These are phyloP conservation scores for Pedetes capensis DNA, from an alignment of 2,113 vertebrate species.

Conservation along the genomic window DNA sequence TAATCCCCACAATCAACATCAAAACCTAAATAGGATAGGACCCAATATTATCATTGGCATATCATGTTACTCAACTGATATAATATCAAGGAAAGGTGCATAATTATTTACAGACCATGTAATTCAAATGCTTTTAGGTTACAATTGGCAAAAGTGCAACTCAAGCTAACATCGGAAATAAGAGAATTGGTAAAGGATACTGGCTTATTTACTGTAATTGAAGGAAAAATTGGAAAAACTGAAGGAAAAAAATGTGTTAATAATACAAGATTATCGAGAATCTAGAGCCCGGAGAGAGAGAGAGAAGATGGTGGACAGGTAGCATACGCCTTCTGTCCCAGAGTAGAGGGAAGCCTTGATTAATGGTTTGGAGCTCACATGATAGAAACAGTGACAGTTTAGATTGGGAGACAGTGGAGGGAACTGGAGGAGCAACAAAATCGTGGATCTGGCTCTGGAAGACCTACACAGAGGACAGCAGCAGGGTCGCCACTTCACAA, in stretches of 20 bases:
- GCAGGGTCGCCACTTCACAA: too few species aligned
- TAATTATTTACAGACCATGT: not conserved
- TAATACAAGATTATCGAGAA: not conserved
- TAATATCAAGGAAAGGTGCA: not conserved
- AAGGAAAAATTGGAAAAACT: not conserved
- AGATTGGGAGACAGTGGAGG: too few species aligned
- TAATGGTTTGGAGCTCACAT: too few species aligned
- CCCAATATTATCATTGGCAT: not conserved
- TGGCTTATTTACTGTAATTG: not conserved
- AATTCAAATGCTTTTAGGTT: not conserved
- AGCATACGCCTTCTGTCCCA: too few species aligned
- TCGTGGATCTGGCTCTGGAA: too few species aligned
- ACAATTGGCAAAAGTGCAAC: not conserved
- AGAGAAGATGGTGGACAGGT: too few species aligned
- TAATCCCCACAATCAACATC: not conserved
- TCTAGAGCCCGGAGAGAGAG: not conserved
- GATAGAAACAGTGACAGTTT: too few species aligned
- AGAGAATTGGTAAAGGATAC: not conserved
- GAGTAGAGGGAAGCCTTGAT: too few species aligned
- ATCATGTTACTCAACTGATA: not conserved
- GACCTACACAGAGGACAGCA: too few species aligned
- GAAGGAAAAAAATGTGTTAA: not conserved
- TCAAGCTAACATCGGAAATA: constrained; percentile 4
- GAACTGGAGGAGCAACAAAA: too few species aligned
- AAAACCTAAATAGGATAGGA: not conserved